These are phyloP conservation scores for Ricordea florida DNA, from an alignment of 92 coral and sea anemone species.

Conservation along the genomic window DNA sequence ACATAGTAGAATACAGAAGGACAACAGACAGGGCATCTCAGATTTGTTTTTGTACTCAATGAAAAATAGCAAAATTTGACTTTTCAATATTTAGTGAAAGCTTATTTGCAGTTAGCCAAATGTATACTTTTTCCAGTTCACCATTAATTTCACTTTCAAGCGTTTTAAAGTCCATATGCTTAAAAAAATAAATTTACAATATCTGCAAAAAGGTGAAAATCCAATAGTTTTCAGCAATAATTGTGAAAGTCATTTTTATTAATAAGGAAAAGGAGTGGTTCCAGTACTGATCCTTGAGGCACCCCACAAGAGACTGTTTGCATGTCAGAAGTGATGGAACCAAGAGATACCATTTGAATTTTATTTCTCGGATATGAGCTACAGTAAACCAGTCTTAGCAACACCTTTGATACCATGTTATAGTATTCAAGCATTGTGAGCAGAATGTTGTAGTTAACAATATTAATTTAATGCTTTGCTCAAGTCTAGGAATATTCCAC, in stretches of 20 bases:
- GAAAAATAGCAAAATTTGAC: background rate
- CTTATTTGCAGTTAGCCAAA: background rate
- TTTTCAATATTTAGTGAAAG: background rate
- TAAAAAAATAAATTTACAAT: background rate
- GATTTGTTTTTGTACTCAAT: background rate
- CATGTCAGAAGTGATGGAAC: no score
- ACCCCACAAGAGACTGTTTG: no score
- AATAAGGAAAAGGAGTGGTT: no score
- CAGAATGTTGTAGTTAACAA: slow-evolving; percentile 19
- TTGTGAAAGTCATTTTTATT: background rate
- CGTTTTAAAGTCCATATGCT: no score
- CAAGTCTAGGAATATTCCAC: slow-evolving; percentile 30
- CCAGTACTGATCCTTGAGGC: no score
- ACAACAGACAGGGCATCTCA: background rate
- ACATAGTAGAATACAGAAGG: no score
- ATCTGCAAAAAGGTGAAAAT: background rate
- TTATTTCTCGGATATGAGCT: no score
- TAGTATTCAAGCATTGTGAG: background rate
- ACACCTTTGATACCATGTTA: background rate
- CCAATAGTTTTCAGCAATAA: background rate
- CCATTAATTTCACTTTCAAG: background rate
- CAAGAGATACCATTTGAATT: no score
- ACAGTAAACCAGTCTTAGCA: background rate
- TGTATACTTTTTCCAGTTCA: background rate
- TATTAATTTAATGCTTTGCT: slow-evolving; percentile 20